A percentile compares a stretch with the other conserved stretches of the same genome.
phyloP scores from a whole-genome alignment of 2,888 invertebrate species.

The Acronicta alni region DNA sequence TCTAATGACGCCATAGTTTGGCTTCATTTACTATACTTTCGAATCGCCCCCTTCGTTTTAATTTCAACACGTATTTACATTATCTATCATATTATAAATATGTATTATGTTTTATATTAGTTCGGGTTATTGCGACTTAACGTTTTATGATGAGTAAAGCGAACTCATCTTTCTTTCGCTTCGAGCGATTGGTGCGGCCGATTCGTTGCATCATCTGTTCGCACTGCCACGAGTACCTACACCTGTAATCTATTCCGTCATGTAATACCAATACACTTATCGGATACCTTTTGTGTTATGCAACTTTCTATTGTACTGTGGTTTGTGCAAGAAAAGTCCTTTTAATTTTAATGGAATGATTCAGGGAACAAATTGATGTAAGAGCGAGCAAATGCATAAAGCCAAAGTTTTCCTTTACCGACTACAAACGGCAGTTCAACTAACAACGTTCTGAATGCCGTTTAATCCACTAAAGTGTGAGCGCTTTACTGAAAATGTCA shows the following conservation, averaged over 20 bases:
- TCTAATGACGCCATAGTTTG: conserved; percentile 19
- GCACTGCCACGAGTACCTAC: conserved; percentile 36
- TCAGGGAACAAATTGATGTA: conserved; percentile 7
- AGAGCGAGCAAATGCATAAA: conserved; percentile 5
- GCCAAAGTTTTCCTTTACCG: background rate
- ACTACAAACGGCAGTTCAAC: background rate
- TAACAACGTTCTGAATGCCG: conserved; percentile 7
- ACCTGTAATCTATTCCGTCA: conserved; percentile 55
- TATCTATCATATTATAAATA: conserved; percentile 39
- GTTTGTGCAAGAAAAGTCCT: conserved; percentile 28
- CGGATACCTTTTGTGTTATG: conserved; percentile 39
- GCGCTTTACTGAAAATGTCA: conserved; percentile 2
- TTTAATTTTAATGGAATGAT: conserved; percentile 3
- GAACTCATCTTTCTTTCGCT: conserved; percentile 26
- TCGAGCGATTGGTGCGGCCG: conserved; percentile 33
- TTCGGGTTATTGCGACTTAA: conserved; percentile 32
- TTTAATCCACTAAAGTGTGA: conserved; percentile 12
- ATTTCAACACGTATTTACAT: conserved; percentile 36
- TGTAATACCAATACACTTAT: conserved; percentile 46
- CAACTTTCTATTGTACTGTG: conserved; percentile 23
- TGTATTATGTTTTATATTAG: conserved; percentile 34
- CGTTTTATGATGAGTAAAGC: conserved; percentile 15
- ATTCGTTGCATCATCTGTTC: conserved; percentile 45
- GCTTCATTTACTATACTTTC: conserved; percentile 19
- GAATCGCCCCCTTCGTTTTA: conserved; percentile 25